Base-by-base conservation (phyloP, 1,140 invertebrate species). In the Brachystomella parvula region DNA sequence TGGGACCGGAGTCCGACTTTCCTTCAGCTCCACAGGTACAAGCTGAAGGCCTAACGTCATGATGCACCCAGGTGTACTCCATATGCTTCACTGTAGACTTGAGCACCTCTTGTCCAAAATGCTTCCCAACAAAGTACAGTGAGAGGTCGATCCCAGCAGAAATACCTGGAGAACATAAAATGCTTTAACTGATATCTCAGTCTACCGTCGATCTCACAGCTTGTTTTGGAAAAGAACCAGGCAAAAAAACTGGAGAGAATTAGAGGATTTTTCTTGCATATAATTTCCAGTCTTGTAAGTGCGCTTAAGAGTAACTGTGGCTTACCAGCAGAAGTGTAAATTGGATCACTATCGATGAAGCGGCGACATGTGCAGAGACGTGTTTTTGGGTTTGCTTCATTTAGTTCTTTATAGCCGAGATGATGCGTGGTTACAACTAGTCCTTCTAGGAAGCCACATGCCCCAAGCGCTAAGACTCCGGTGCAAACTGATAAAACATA, bases 111-210 rank as follows among this genome's bases (percentile, higher is more conserved):
- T 31, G 3, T 6, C 64, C 64, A 32, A 24, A 44, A 17, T 28
- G 12, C 29, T 65, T 65, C 29, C 44, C 33, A 2, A 65, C 33
- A 60, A 65, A 59, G 56, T 65, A 47, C n/a, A 59, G 53, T 12
- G 64, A 58, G n/a, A 65, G 30, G 31, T 65, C 64, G 44, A 65
- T 65, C 21, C 64, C 64, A 28, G 64, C 64, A 15, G 64, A 65
- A 35, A 65, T 59, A 9, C 64, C 64, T 65, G 31, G 3, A 61
- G n/a, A 57, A 57, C 19, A 9, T n/a, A 64, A n/a, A 49, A 12
- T 15, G 24, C 6, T 9, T 28, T 21, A 56, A n/a, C n/a, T n/a
- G n/a, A n/a, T n/a, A n/a, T n/a, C n/a, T n/a, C n/a, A n/a, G n/a
- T n/a, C n/a, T n/a, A n/a, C n/a, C n/a, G n/a, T n/a, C n/a, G n/a